phyloP scores from a whole-genome alignment of 2,888 invertebrate genomes.

The Hipparchia semele region DNA sequence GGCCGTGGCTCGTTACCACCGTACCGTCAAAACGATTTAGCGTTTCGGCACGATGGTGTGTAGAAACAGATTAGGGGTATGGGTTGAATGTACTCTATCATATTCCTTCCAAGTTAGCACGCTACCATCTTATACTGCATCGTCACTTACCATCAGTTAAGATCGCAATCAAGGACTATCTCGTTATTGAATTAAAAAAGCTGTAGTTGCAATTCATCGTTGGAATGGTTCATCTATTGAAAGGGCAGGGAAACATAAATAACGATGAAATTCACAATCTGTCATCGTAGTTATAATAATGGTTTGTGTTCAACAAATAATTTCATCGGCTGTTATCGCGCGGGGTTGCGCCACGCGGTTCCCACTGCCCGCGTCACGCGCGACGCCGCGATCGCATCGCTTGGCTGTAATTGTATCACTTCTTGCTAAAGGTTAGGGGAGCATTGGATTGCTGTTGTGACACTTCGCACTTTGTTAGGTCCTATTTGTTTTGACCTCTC shows the following conservation, averaged over 20 bases:
- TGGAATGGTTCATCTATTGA: background rate
- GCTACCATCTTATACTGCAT: too few relatives aligned
- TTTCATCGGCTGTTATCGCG: background rate
- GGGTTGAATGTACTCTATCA: too few relatives aligned
- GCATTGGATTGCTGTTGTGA: constrained; percentile 15
- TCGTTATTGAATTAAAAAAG: too few relatives aligned
- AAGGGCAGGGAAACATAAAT: background rate
- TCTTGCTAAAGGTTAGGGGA: constrained; percentile 21
- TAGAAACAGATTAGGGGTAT: too few relatives aligned
- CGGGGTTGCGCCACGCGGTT: background rate
- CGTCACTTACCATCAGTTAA: too few relatives aligned
- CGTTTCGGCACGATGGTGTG: too few relatives aligned
- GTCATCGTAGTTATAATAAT: background rate
- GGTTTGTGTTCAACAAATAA: background rate
- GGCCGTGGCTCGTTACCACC: too few relatives aligned
- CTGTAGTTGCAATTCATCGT: too few relatives aligned
- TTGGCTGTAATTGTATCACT: constrained; percentile 20
- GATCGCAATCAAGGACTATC: too few relatives aligned
- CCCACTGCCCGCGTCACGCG: constrained; percentile 1
- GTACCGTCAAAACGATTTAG: too few relatives aligned
- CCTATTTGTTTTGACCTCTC: constrained; percentile 1
- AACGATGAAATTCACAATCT: background rate
- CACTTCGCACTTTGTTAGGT: background rate
- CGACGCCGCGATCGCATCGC: constrained; percentile 5
- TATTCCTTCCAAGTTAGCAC: too few relatives aligned